Conservation (phyloP, 2,113 vertebrate genomes). For the Prunella himalayana region DNA sequence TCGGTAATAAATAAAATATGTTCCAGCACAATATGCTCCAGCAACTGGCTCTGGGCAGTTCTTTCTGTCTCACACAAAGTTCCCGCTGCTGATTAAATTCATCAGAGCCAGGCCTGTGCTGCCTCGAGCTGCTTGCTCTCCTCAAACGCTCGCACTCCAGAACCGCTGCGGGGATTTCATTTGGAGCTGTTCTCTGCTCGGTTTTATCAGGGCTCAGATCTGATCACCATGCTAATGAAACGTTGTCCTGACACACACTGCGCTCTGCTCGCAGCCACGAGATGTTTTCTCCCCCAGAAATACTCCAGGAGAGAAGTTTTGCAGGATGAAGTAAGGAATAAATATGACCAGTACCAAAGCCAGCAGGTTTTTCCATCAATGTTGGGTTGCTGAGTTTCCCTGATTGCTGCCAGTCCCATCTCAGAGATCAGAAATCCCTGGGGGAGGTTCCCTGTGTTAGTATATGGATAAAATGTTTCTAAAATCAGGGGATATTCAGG, state of each 20-base stretch:
- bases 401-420: fast-evolving
- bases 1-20: conserved; percentile 47
- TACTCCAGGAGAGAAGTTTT: neutral
- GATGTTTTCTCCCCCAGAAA: neutral
- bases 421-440: neutral
- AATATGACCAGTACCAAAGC: neutral
- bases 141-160: neutral
- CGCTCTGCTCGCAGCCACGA: neutral
- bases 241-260: neutral
- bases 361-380: neutral
- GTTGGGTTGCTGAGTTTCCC: neutral
- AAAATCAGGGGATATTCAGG: no score
- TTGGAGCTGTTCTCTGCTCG: neutral
- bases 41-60: conserved; percentile 35
- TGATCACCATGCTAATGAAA: neutral
- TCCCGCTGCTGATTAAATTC: conserved; percentile 33
- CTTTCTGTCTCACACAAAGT: neutral
- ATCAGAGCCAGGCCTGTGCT: neutral
- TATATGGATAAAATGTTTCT: no score
- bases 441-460: neutral
- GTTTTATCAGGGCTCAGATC: neutral
- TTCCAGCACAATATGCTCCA: neutral
- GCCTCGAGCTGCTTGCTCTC: conserved; percentile 29
- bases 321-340: neutral
- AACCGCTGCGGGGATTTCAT: neutral